These are phyloP conservation scores for Tragelaphus buxtoni DNA, from an alignment of 2,113 vertebrate species.

Conservation along the genomic window DNA sequence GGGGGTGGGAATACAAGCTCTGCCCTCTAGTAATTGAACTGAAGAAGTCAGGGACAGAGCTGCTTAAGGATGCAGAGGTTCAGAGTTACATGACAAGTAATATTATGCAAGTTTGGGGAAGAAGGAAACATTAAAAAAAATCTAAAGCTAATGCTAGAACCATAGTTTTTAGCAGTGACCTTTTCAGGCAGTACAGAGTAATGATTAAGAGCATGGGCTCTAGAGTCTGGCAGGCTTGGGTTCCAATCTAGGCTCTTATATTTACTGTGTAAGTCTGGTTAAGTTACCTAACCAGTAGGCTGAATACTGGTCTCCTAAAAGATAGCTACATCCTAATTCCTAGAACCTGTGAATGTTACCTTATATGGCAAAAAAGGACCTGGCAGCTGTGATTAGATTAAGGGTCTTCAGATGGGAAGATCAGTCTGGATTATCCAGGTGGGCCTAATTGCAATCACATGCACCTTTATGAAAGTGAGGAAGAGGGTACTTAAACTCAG, in stretches of 20 bases:
- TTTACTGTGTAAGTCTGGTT: background rate
- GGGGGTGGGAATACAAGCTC: background rate
- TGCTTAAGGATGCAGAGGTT: background rate
- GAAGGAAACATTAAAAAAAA: background rate
- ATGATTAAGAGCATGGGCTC: background rate
- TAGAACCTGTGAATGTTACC: background rate
- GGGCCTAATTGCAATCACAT: background rate
- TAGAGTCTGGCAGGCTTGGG: background rate
- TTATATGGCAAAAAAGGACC: background rate
- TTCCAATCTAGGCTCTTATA: background rate
- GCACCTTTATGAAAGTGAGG: background rate
- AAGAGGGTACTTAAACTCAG: background rate
- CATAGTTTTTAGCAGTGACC: background rate
- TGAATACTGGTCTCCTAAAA: background rate
- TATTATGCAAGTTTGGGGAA: background rate
- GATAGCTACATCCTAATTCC: background rate
- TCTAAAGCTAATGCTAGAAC: background rate
- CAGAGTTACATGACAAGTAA: background rate
- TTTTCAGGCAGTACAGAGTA: background rate
- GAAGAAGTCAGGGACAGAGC: background rate
- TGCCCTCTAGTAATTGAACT: background rate
- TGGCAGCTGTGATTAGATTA: background rate
- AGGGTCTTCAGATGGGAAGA: background rate
- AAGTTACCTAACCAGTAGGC: background rate
- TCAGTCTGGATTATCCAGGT: background rate